These are phyloP conservation scores for Pandemis cinnamomeana DNA, from an alignment of 2,888 invertebrate genomes.

Conservation along the genomic window DNA sequence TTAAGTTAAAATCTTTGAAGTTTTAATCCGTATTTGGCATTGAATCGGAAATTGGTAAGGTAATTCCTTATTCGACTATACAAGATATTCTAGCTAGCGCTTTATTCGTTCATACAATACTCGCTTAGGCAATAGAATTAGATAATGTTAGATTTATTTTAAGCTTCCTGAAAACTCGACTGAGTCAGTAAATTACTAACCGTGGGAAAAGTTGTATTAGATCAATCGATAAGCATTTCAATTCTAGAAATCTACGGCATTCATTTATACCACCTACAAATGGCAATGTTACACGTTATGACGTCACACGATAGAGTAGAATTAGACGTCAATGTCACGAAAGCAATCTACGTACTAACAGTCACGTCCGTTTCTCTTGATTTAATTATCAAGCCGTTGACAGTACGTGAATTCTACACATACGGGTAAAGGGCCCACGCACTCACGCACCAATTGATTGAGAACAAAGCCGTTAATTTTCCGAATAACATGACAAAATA, in stretches of 20 bases:
- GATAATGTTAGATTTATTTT: too few species aligned
- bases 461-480: neutral
- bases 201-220: too few species aligned
- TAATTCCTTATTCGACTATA: too few species aligned
- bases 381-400: slow-evolving; percentile 8
- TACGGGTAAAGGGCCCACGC: slow-evolving; percentile 3
- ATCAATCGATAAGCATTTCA: too few species aligned
- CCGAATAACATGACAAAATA: neutral
- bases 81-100: too few species aligned
- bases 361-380: slow-evolving; percentile 14
- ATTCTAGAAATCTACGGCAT: neutral
- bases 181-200: too few species aligned
- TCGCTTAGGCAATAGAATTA: too few species aligned
- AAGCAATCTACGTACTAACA: neutral
- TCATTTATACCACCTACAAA: neutral
- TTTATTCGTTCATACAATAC: too few species aligned
- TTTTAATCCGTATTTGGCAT: too few species aligned
- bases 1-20: too few species aligned
- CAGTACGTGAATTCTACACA: slow-evolving; percentile 11
- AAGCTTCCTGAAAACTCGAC: too few species aligned
- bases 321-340: slow-evolving; percentile 8
- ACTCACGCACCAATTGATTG: neutral
- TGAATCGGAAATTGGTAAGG: too few species aligned
- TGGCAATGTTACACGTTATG: neutral
- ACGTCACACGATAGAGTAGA: neutral